Conservation (phyloP, 1,140 invertebrate genomes). For the Araneus ventricosus region DNA sequence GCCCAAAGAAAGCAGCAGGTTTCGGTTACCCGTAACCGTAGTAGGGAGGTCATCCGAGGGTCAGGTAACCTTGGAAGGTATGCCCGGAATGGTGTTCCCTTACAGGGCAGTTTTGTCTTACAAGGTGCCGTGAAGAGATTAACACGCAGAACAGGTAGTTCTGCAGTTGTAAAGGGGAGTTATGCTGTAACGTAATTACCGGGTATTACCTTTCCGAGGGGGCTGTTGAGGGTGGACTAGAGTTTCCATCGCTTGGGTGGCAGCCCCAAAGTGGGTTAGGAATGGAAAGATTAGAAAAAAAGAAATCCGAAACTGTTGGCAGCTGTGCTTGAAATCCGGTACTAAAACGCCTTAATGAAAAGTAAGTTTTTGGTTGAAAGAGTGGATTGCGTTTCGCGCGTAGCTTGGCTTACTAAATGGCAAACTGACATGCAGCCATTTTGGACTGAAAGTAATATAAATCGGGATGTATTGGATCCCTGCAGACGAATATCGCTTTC, state of each 20-base stretch:
- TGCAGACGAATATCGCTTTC: neutral
- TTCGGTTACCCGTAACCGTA: conserved; percentile 60
- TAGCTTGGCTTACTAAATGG: conserved; percentile 41
- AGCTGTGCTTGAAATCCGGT: conserved; percentile 33
- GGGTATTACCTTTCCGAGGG: conserved; percentile 36
- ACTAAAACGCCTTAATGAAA: conserved; percentile 50
- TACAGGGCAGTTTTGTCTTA: conserved; percentile 59
- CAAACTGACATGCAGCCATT: neutral
- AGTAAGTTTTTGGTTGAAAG: neutral
- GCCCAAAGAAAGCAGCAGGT: conserved; percentile 21
- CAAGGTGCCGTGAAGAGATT: conserved; percentile 54
- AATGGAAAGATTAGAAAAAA: conserved; percentile 11
- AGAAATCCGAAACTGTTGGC: conserved; percentile 44
- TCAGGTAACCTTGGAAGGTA: conserved; percentile 50
- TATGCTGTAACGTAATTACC: conserved; percentile 58
- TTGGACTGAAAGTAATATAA: neutral
- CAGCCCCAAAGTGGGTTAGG: conserved; percentile 11
- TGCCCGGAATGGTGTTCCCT: conserved; percentile 41
- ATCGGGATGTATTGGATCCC: neutral
- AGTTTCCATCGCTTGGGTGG: conserved; percentile 42
- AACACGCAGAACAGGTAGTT: conserved; percentile 66
- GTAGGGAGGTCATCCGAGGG: conserved; percentile 47
- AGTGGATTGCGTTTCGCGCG: conserved; percentile 20
- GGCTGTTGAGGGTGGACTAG: neutral
- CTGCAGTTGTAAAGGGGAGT: conserved; percentile 41